These are phyloP conservation scores for Pithecia hirsuta DNA, from an alignment of 2,797 vertebrate genomes.

Conservation along the genomic window DNA sequence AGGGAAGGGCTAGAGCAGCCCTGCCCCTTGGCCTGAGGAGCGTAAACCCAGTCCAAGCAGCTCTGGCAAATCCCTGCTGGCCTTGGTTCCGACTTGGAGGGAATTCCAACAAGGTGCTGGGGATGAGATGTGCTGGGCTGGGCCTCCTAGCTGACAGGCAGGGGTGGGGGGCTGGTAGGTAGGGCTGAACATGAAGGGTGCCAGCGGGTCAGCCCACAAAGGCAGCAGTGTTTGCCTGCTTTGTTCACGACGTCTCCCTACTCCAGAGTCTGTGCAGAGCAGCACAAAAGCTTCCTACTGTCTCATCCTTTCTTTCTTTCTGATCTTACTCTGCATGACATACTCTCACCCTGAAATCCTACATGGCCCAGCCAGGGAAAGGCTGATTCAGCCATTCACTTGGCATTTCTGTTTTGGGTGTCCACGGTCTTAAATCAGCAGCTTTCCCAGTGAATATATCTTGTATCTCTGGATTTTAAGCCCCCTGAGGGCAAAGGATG, in stretches of 20 bases:
- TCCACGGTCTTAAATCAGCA: fast-evolving
- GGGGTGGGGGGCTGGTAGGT: neutral
- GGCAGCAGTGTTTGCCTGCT: neutral
- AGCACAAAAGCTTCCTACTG: fast-evolving
- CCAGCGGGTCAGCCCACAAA: neutral
- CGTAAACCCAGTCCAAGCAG: fast-evolving
- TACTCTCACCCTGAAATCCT: neutral
- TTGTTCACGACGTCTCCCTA: neutral
- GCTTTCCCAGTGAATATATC: fast-evolving
- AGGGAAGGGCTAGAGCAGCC: neutral
- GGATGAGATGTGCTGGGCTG: neutral
- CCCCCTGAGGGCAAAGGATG: neutral
- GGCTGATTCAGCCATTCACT: fast-evolving
- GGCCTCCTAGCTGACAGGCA: neutral
- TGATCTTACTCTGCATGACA: too few relatives aligned
- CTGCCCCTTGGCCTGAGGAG: neutral
- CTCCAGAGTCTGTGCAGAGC: too few relatives aligned
- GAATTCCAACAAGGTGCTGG: neutral
- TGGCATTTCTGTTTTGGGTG: fast-evolving
- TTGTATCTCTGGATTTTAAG: neutral
- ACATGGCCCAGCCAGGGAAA: neutral
- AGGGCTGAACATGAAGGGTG: too few relatives aligned
- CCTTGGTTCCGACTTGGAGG: neutral
- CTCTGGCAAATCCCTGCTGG: fast-evolving
- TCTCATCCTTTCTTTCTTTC: neutral